These are phyloP conservation scores for Acropora tenuis DNA, from an alignment of 64 coral and sea anemone species.

Conservation along the genomic window DNA sequence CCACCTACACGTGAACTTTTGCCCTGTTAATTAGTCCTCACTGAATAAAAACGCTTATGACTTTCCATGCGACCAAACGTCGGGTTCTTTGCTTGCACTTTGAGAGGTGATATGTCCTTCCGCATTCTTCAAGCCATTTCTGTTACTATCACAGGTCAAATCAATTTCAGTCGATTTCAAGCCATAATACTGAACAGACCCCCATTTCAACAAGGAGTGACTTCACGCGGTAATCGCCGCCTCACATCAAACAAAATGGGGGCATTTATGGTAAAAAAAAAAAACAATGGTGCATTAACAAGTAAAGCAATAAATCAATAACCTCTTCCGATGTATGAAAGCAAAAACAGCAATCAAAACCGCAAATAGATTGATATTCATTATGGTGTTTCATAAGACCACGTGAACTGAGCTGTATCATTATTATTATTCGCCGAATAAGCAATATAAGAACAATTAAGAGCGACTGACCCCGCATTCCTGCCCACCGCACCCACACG, in stretches of 20 bases:
- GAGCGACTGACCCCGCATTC: not conserved
- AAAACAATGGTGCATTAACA: not conserved
- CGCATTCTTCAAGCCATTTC: too few species aligned
- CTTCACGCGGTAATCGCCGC: too few species aligned
- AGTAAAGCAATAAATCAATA: constrained; percentile 19
- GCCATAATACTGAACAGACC: not conserved
- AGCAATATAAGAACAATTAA: not conserved
- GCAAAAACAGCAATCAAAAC: constrained; percentile 13
- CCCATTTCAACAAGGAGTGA: not conserved
- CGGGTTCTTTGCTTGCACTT: too few species aligned
- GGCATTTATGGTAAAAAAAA: not conserved
- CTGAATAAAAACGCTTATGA: too few species aligned
- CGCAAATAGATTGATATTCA: not conserved
- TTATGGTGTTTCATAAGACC: constrained; percentile 17
- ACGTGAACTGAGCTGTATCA: not conserved
- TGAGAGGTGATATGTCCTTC: too few species aligned
- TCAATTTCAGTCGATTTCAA: too few species aligned
- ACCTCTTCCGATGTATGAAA: not conserved
- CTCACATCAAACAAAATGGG: not conserved
- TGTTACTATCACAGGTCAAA: too few species aligned
- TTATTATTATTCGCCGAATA: not conserved
- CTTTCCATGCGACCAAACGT: too few species aligned
- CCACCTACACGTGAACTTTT: too few species aligned
- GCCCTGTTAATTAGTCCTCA: too few species aligned
- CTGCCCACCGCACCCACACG: not conserved